phyloP scores from a whole-genome alignment of 1,140 invertebrate genomes.

The Diorhabda sublineata region DNA sequence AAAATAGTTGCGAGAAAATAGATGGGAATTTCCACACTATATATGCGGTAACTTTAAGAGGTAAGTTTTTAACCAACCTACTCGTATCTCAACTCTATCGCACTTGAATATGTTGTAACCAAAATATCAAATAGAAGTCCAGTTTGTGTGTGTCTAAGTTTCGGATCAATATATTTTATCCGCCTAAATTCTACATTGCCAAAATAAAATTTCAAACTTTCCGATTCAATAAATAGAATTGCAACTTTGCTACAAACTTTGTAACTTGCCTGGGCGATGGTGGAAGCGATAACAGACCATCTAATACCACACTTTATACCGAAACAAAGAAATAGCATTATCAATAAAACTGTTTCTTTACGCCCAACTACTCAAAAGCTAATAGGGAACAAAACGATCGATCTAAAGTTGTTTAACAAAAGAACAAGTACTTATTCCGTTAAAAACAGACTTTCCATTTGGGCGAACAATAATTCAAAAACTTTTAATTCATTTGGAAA shows the following conservation, averaged over 20 bases:
- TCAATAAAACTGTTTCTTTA: background rate
- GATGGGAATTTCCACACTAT: too few species aligned
- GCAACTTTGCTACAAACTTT: background rate
- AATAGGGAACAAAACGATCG: background rate
- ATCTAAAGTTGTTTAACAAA: conserved; percentile 1
- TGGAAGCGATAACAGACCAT: background rate
- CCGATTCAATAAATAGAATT: conserved; percentile 1
- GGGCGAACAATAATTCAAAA: background rate
- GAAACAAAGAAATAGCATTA: conserved; percentile 2
- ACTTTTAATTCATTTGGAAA: background rate
- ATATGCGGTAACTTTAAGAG: too few species aligned
- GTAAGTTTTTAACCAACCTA: too few species aligned
- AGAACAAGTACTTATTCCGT: background rate
- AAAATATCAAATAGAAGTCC: background rate
- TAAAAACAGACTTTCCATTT: background rate
- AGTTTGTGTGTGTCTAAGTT: background rate
- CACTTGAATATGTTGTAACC: background rate
- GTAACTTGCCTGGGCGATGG: background rate
- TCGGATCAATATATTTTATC: conserved; percentile 1
- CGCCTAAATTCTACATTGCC: conserved; percentile 1
- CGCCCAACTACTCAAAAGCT: background rate
- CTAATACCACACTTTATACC: background rate
- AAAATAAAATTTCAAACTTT: conserved; percentile 1
- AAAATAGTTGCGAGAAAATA: too few species aligned
- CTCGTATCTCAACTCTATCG: too few species aligned